phyloP scores from a whole-genome alignment of 30 jellyfish, hydroid and myxozoan genomes.

The Mastigias papua region DNA sequence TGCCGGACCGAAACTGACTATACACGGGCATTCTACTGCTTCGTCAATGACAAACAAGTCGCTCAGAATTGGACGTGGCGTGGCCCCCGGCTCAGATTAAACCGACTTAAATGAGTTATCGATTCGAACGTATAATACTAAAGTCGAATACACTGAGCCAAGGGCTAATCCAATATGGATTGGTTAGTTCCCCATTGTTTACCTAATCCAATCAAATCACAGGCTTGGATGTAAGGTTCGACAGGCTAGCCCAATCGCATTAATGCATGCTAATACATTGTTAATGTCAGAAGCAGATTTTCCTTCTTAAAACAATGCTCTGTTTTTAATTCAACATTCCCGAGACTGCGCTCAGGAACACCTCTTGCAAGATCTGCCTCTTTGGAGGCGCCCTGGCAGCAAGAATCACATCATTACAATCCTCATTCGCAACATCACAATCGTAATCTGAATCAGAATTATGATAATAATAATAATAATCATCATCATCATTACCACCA shows the following conservation, averaged over 20 bases:
- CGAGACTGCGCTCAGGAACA: neutral
- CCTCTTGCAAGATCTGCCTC: neutral
- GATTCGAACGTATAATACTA: slow-evolving; percentile 11
- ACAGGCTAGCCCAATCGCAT: slow-evolving; percentile 6
- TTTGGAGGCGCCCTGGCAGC: neutral
- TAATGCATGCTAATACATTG: slow-evolving; percentile 7
- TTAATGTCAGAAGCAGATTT: slow-evolving; percentile 13
- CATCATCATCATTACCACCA: too few relatives aligned
- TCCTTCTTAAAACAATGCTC: neutral
- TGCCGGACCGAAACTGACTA: too few relatives aligned
- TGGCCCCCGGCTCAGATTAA: slow-evolving; percentile 40
- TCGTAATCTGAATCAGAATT: too few relatives aligned
- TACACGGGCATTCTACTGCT: too few relatives aligned
- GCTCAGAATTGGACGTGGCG: neutral
- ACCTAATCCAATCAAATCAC: slow-evolving; percentile 53
- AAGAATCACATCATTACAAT: too few relatives aligned
- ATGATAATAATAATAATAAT: too few relatives aligned
- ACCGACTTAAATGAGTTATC: slow-evolving; percentile 33
- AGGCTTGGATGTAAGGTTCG: neutral
- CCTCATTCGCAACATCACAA: too few relatives aligned
- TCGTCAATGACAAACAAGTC: neutral
- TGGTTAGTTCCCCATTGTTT: slow-evolving; percentile 64
- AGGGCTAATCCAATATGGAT: slow-evolving; percentile 30
- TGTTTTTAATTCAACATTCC: neutral
- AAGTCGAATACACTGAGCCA: slow-evolving; percentile 11